Percentiles rank a stretch among this genome's conserved stretches.
Conservation (phyloP, 2,113 vertebrate species). For the Scomber scombrus region DNA sequence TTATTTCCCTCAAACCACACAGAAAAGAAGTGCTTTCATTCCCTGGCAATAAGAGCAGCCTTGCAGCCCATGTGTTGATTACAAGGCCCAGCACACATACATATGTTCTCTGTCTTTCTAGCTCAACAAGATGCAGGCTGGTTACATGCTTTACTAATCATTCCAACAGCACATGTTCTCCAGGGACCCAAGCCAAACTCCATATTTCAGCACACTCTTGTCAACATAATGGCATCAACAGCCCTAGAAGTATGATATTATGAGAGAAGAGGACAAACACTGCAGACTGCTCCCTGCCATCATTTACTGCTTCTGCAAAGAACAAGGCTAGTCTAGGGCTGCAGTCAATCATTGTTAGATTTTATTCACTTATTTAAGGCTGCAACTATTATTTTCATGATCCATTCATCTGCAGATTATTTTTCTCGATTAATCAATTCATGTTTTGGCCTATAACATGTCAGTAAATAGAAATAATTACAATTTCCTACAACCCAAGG, state of each 20-base stretch:
- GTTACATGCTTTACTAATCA: slow-evolving; percentile 73
- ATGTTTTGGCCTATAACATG: too few relatives aligned
- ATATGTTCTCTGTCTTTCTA: slow-evolving; percentile 77
- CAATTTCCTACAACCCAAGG: too few relatives aligned
- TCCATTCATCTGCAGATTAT: not conserved
- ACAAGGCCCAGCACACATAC: slow-evolving; percentile 71
- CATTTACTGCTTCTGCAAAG: slow-evolving; percentile 8
- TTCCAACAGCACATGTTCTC: slow-evolving; percentile 68
- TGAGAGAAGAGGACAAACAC: slow-evolving; percentile 43
- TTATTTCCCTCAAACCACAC: slow-evolving; percentile 15
- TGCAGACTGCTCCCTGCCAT: slow-evolving; percentile 12
- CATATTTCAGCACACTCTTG: slow-evolving; percentile 51
- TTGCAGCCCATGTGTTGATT: slow-evolving; percentile 72
- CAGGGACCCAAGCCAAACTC: slow-evolving; percentile 62
- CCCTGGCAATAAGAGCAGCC: slow-evolving; percentile 37
- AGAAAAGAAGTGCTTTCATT: slow-evolving; percentile 10
- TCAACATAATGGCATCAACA: slow-evolving; percentile 53
- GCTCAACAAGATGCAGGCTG: slow-evolving; percentile 64
- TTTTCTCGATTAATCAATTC: not conserved
- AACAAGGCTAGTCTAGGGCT: not conserved
- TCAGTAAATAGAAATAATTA: too few relatives aligned
- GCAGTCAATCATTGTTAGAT: not conserved
- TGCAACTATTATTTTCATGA: not conserved
- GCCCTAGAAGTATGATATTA: slow-evolving; percentile 50
- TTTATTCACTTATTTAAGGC: not conserved